Evolutionary conservation across 2,113 vertebrate genomes (phyloP).

Genomic region (Otis tarda): DNA sequence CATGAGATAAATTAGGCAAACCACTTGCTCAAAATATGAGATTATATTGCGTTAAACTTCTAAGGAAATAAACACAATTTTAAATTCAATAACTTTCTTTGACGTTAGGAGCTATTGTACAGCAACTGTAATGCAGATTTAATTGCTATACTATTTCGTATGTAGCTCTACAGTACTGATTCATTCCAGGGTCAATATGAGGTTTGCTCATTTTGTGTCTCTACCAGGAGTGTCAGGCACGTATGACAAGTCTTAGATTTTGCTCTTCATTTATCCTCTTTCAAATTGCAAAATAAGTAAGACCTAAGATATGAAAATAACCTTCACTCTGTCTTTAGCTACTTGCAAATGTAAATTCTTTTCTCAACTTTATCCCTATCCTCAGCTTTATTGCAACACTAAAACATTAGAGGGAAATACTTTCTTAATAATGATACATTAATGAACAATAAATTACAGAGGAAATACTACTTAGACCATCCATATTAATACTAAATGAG

Average conservation of each 20-base stretch:
- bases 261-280: neutral
- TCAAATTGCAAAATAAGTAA: neutral
- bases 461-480: conserved; percentile 47
- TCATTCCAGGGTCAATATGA: neutral
- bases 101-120: neutral
- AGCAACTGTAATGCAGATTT: neutral
- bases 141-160: neutral
- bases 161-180: neutral
- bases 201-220: neutral
- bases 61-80: conserved; percentile 2
- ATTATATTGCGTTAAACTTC: neutral
- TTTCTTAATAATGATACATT: conserved; percentile 63
- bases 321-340: conserved; percentile 32
- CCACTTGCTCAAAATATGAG: neutral
- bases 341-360: conserved; percentile 37
- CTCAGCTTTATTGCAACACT: conserved; percentile 44
- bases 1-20: neutral
- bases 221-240: neutral
- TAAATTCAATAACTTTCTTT: neutral
- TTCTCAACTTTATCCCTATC: neutral
- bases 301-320: neutral
- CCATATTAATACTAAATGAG: conserved; percentile 60
- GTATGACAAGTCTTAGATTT: neutral
- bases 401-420: conserved; percentile 52
- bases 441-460: conserved; percentile 69